Percentiles rank a stretch among this genome's conserved stretches.
Evolutionary conservation across 2,113 vertebrate species (phyloP).

Genomic region (Hymenochirus boettgeri): DNA sequence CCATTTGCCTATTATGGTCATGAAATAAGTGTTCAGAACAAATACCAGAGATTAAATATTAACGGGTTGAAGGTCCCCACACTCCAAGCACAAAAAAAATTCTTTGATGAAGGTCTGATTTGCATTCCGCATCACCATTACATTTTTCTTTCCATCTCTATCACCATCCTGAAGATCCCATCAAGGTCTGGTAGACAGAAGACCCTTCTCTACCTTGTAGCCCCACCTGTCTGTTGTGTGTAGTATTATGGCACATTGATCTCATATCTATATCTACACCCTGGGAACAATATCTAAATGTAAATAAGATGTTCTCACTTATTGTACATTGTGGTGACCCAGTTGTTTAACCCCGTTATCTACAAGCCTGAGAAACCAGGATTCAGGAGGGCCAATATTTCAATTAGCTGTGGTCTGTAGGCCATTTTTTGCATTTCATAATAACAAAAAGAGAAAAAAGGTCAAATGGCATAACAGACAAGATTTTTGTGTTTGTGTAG

Average conservation of each 20-base stretch:
- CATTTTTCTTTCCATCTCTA: no score
- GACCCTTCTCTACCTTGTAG: constrained; percentile 21
- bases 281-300: constrained; percentile 16
- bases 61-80: no score
- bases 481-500: no score
- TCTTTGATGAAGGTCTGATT: no score
- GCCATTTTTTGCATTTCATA: no score
- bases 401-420: no score
- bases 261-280: constrained; percentile 17
- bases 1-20: not conserved
- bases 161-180: constrained; percentile 9
- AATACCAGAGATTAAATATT: not conserved
- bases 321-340: constrained; percentile 44
- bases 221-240: constrained; percentile 17
- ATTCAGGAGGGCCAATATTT: not conserved
- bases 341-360: constrained; percentile 43
- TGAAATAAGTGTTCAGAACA: not conserved
- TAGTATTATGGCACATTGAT: constrained; percentile 31
- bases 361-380: constrained; percentile 49
- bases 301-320: constrained; percentile 45
- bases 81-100: not conserved
- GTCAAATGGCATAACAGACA: no score
- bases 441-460: no score
- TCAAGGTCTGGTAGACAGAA: constrained; percentile 13
- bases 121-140: no score